A percentile compares a stretch with the other conserved stretches of the same genome.
phyloP scores from a whole-genome alignment of 2,888 invertebrate genomes.

The Dryobotodes eremita region DNA sequence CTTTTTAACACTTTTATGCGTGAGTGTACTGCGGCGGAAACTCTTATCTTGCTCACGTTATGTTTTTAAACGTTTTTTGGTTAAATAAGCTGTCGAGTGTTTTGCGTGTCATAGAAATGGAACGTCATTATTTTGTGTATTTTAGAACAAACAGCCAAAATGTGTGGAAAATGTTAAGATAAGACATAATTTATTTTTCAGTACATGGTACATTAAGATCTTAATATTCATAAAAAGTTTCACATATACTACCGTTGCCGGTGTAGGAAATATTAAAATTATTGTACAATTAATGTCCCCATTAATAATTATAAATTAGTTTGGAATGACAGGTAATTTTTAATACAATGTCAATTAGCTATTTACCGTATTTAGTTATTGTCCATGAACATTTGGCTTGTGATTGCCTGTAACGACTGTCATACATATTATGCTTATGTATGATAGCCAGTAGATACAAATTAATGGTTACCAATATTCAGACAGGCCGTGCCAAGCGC shows the following conservation, averaged over 20 bases:
- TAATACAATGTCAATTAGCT: too few relatives aligned
- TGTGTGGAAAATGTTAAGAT: neutral
- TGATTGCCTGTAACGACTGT: neutral
- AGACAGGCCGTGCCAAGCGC: neutral
- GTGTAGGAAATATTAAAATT: too few relatives aligned
- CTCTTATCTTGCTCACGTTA: conserved; percentile 59
- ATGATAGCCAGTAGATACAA: neutral
- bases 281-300: too few relatives aligned
- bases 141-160: neutral
- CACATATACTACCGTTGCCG: too few relatives aligned
- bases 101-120: conserved; percentile 48
- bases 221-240: too few relatives aligned
- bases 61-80: conserved; percentile 58
- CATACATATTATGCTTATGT: neutral
- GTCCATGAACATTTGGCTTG: conserved; percentile 3
- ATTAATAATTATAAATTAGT: too few relatives aligned
- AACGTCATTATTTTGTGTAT: conserved; percentile 44
- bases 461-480: neutral
- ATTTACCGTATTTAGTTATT: too few relatives aligned
- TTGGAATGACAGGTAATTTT: too few relatives aligned
- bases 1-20: conserved; percentile 1
- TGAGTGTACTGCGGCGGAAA: conserved; percentile 43
- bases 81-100: conserved; percentile 60
- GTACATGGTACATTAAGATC: too few relatives aligned
- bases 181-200: too few relatives aligned